Evolutionary conservation across 2,888 invertebrate genomes (phyloP).

Genomic region (Ferrisia virgata): DNA sequence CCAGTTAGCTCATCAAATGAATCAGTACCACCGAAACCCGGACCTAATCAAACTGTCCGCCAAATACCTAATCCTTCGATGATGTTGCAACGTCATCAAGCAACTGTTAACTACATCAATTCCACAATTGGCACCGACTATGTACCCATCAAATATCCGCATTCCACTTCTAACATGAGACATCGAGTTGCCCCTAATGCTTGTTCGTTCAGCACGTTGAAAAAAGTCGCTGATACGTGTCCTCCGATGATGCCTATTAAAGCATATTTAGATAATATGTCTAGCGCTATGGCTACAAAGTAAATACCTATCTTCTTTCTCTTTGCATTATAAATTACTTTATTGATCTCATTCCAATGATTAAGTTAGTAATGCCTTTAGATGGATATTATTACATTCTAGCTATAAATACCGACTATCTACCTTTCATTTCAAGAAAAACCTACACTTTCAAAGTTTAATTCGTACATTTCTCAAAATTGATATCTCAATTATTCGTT

Average conservation of each 20-base stretch:
- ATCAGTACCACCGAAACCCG: slow-evolving; percentile 50
- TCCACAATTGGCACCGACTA: not conserved
- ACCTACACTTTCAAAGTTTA: too few species aligned
- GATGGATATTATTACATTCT: too few species aligned
- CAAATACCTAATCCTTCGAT: slow-evolving; percentile 65
- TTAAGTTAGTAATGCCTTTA: too few species aligned
- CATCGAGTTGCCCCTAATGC: not conserved
- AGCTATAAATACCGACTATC: too few species aligned
- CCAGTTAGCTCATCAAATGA: slow-evolving; percentile 46
- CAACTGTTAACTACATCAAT: slow-evolving; percentile 47
- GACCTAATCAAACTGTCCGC: slow-evolving; percentile 61
- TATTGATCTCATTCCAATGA: not conserved
- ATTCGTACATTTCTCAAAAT: too few species aligned
- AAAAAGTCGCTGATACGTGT: slow-evolving; percentile 18
- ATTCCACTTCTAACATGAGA: not conserved
- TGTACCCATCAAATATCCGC: not conserved
- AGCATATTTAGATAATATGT: not conserved
- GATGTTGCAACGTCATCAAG: slow-evolving; percentile 59
- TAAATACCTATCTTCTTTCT: not conserved
- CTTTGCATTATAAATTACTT: not conserved
- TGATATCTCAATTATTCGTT: too few species aligned
- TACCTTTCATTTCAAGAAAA: too few species aligned
- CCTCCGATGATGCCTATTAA: not conserved
- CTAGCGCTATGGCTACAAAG: slow-evolving; percentile 27
- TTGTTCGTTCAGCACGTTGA: slow-evolving; percentile 1